phyloP scores from a whole-genome alignment of 2,888 invertebrate genomes.

The Cheilosia vulpina region DNA sequence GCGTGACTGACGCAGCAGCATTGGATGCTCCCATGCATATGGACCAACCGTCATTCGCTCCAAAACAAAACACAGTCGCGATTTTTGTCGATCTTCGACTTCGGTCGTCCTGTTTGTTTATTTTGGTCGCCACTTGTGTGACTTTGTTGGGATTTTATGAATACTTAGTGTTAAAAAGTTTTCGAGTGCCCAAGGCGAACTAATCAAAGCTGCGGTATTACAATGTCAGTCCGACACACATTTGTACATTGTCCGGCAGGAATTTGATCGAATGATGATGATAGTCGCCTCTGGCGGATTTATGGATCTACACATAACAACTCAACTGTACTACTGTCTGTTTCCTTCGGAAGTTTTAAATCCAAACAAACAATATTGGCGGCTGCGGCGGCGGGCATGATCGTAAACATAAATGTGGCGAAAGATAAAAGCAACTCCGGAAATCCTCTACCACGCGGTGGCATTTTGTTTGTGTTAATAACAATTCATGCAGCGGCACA shows the following conservation, averaged over 20 bases:
- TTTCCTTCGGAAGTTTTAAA: conserved; percentile 55
- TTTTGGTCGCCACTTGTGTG: conserved; percentile 44
- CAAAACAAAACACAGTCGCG: conserved; percentile 39
- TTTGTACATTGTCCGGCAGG: too few species aligned
- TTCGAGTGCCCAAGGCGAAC: conserved; percentile 1
- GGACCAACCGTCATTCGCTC: neutral
- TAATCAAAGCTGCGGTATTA: too few species aligned
- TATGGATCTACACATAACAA: neutral
- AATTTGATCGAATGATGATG: too few species aligned
- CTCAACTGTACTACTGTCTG: conserved; percentile 23
- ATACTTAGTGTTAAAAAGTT: neutral
- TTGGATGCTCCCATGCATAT: neutral
- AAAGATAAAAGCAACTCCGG: conserved; percentile 66
- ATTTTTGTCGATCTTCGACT: conserved; percentile 24
- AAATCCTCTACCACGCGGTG: conserved; percentile 50
- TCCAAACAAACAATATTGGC: conserved; percentile 60
- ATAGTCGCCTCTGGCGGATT: neutral
- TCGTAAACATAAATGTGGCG: conserved; percentile 63
- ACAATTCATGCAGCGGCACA: conserved; percentile 23
- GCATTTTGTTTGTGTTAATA: conserved; percentile 50
- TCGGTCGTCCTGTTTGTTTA: conserved; percentile 56
- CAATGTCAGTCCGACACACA: too few species aligned
- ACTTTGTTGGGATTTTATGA: conserved; percentile 28
- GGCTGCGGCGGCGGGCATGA: conserved; percentile 41
- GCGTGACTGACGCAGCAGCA: conserved; percentile 1